Evolutionary conservation across 2,888 invertebrate genomes (phyloP), one percentile per base, ranked within the genome.

Genomic region (Byasa hedistus): DNA sequence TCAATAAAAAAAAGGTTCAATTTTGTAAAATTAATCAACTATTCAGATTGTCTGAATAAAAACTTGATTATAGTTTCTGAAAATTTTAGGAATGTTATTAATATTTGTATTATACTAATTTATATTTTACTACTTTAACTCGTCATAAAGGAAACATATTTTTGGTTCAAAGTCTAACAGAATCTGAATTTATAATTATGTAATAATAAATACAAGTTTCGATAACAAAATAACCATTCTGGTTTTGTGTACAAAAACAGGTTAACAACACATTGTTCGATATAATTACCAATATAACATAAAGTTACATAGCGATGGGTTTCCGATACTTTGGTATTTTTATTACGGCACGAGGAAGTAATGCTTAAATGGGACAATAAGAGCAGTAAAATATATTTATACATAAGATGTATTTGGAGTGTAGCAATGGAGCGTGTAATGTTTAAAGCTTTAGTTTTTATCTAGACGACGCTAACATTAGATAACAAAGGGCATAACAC

Each of bases 401-500:
- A 54, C 22, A 22, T 23, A n/a, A 8, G 22, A 52, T 22, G 23
- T 15, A n/a, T 12, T 54, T 54, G 8, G 51, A 51, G 8, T 51
- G 12, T 51, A 54, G 7, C 22, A 22, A 15, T 54, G 22, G 12
- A 54, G 22, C 15, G 51, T 36, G 23, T 21, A 8, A 19, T 63
- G 57, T 63, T 57, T 56, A 21, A 63, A 63, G n/a, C 61, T 27
- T 69, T 61, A 58, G 48, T 52, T 48, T 39, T 61, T 62, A 68
- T 65, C 64, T 61, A 58, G n/a, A 32, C 54, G 58, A 56, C 51
- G 32, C 23, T 79, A 80, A 84, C 82, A 79, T 77, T 75, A 79
- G 85, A 86, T 85, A 86, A 84, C 77, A 84, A 81, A 84, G 86
- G 86, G 84, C 85, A 85, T 66, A 69, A 67, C 19, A 72, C 64